Conservation (phyloP, 2,797 vertebrate genomes). For the Mormyrops attenuatus region DNA sequence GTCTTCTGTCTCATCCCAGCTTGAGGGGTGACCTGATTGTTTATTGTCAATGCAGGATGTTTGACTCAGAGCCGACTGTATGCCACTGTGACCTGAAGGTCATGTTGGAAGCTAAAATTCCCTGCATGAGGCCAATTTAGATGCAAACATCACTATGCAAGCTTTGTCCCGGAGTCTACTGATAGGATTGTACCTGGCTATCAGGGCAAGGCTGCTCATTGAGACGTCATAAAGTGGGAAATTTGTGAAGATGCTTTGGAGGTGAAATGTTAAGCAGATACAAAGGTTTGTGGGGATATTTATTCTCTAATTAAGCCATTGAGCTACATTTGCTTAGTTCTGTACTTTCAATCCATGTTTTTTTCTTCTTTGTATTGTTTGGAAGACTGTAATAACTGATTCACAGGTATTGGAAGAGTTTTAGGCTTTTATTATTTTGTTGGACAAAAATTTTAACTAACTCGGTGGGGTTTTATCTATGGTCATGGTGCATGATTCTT, state of each 20-base stretch:
- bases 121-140: neutral
- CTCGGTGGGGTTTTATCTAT: neutral
- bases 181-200: neutral
- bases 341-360: neutral
- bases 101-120: conserved; percentile 4
- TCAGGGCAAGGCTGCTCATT: neutral
- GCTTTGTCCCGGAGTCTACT: neutral
- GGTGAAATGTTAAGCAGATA: neutral
- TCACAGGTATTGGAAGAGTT: conserved; percentile 38
- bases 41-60: neutral
- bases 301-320: neutral
- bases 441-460: neutral
- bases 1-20: neutral
- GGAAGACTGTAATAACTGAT: neutral
- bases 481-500: neutral
- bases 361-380: neutral
- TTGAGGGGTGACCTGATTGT: neutral
- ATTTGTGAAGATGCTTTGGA: neutral
- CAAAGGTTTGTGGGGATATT: neutral
- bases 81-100: conserved; percentile 20
- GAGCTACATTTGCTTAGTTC: neutral
- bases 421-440: neutral
- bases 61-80: neutral
- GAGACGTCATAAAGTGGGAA: neutral
- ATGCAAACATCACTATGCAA: neutral